phyloP scores from a whole-genome alignment of 2,888 invertebrate species.

The Nomada ferruginata region DNA sequence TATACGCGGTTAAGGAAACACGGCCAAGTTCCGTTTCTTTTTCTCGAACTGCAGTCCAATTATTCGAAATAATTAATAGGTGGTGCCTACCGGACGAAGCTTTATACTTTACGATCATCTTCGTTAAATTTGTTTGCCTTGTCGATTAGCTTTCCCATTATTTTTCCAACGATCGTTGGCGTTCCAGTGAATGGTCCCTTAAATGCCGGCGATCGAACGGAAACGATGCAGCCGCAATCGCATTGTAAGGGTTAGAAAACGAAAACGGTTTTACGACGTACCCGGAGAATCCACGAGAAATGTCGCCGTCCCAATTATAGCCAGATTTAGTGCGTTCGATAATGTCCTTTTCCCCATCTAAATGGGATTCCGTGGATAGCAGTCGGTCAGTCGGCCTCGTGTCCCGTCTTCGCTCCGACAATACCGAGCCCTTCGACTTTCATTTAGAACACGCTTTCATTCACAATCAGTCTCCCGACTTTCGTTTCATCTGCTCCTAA shows the following conservation, averaged over 20 bases:
- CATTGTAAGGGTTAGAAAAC: not conserved
- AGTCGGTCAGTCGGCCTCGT: constrained; percentile 55
- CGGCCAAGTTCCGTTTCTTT: constrained; percentile 20
- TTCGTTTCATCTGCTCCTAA: not conserved
- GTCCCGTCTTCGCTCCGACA: constrained; percentile 26
- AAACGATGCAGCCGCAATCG: not conserved
- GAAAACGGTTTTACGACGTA: constrained; percentile 6
- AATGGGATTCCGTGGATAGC: constrained; percentile 34
- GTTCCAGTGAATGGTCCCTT: not conserved
- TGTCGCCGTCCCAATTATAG: constrained; percentile 23
- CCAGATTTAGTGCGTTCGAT: constrained; percentile 55
- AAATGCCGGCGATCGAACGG: not conserved
- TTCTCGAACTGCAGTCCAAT: constrained; percentile 28
- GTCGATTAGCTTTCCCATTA: not conserved
- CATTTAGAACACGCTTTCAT: constrained; percentile 48
- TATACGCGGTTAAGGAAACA: constrained; percentile 39
- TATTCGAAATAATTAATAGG: constrained; percentile 31
- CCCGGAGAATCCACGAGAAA: not conserved
- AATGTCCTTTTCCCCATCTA: constrained; percentile 51
- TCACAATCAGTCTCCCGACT: not conserved
- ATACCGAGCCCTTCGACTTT: constrained; percentile 43
- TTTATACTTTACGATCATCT: not conserved
- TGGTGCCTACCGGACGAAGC: not conserved
- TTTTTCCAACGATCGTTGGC: not conserved
- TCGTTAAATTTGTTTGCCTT: constrained; percentile 17